Evolutionary conservation across 2,888 invertebrate genomes (phyloP).

Genomic region (Petrolisthes manimaculis): DNA sequence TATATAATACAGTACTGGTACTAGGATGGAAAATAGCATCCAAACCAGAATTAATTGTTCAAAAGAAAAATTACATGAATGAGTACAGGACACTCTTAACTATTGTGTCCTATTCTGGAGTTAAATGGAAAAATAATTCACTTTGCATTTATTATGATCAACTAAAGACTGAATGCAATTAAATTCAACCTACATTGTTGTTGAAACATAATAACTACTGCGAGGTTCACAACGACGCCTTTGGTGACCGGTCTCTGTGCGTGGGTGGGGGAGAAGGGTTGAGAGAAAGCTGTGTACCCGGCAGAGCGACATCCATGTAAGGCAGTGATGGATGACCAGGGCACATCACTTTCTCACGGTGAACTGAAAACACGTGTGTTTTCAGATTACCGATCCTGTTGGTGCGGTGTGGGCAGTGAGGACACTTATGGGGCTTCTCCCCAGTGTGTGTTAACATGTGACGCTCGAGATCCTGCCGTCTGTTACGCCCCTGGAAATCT

Average conservation of each 20-base stretch:
- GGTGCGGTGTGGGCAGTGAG: constrained; percentile 59
- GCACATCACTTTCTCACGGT: constrained; percentile 24
- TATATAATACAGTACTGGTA: no score
- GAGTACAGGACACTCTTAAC: no score
- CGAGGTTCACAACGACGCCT: neutral
- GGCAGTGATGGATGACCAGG: neutral
- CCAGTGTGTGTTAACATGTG: constrained; percentile 58
- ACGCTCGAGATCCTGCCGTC: constrained; percentile 56
- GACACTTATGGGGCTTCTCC: constrained; percentile 57
- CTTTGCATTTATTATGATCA: no score
- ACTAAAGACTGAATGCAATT: no score
- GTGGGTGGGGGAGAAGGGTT: neutral
- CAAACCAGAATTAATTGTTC: no score
- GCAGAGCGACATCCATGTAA: neutral
- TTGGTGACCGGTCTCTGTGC: constrained; percentile 5
- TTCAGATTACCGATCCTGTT: constrained; percentile 56
- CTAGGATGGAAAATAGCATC: no score
- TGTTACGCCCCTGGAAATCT: constrained; percentile 54
- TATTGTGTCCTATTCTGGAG: no score
- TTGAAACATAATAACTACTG: neutral
- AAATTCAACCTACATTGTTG: no score
- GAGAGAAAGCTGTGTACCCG: neutral
- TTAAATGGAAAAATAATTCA: no score
- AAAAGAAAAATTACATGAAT: no score
- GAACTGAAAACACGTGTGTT: constrained; percentile 51